Evolutionary conservation across 2,888 invertebrate genomes (phyloP).

Genomic region (Scrobipalpa atriplicella): DNA sequence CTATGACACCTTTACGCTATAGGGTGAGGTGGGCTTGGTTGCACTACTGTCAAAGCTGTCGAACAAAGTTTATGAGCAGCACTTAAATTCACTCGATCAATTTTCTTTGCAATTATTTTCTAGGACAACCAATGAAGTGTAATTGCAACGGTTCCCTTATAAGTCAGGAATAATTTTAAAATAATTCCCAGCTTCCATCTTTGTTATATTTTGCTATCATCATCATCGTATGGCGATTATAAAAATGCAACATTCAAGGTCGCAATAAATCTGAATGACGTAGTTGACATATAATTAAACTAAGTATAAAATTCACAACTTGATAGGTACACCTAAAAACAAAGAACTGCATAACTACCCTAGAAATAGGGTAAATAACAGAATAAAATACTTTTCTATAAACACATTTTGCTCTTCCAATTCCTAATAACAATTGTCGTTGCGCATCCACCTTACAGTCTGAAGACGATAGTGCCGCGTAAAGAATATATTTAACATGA

Average conservation of each 20-base stretch:
- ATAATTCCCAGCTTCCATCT: background rate
- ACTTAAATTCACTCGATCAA: background rate
- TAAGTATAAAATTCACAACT: no score
- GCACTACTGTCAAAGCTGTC: background rate
- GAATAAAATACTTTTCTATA: background rate
- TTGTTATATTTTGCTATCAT: no score
- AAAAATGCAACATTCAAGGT: no score
- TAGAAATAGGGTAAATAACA: no score
- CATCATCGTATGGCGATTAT: no score
- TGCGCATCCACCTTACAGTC: background rate
- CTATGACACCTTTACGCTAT: background rate
- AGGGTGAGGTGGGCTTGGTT: background rate
- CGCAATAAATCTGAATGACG: no score
- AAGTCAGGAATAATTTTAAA: background rate
- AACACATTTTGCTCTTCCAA: background rate
- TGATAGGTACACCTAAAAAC: no score
- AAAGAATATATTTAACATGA: slow-evolving; percentile 62
- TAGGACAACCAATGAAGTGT: background rate
- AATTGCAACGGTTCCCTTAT: background rate
- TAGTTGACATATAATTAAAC: no score
- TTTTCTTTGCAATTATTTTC: slow-evolving; percentile 4
- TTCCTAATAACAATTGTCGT: background rate
- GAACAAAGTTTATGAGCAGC: background rate
- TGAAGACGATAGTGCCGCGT: slow-evolving; percentile 33
- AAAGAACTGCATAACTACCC: no score